phyloP scores from a whole-genome alignment of 2,113 vertebrate genomes.

The Circaetus cinerascens region DNA sequence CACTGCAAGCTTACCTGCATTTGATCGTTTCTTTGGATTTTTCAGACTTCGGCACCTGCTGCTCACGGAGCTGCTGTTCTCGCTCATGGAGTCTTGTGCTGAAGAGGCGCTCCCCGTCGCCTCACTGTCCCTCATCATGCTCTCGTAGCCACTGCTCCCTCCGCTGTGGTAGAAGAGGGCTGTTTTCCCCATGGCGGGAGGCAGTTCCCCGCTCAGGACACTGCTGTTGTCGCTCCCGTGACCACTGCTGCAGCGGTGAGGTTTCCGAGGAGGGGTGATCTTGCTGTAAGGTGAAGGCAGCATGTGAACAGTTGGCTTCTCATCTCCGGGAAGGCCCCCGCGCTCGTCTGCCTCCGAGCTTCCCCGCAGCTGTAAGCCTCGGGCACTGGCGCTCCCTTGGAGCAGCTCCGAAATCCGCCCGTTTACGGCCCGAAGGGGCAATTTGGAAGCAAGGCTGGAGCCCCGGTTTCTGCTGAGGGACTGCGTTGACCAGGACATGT shows the following conservation, averaged over 20 bases:
- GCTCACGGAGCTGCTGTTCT: slow-evolving; percentile 89
- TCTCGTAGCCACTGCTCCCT: slow-evolving; percentile 97
- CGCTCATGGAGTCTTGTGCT: slow-evolving; percentile 93
- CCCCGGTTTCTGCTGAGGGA: slow-evolving; percentile 89
- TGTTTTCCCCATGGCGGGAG: slow-evolving; percentile 96
- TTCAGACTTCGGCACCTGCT: slow-evolving; percentile 88
- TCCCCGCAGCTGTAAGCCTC: slow-evolving; percentile 68
- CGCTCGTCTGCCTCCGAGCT: slow-evolving; percentile 70
- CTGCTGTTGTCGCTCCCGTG: slow-evolving; percentile 98
- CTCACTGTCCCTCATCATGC: slow-evolving; percentile 97
- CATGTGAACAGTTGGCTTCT: slow-evolving; percentile 77
- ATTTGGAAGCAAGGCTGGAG: slow-evolving; percentile 83
- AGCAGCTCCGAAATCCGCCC: slow-evolving; percentile 94
- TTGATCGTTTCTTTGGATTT: slow-evolving; percentile 88
- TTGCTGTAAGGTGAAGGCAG: slow-evolving; percentile 98
- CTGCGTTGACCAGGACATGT: slow-evolving; percentile 93
- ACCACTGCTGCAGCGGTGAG: slow-evolving; percentile 95
- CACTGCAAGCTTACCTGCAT: slow-evolving; percentile 74
- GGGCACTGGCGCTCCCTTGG: slow-evolving; percentile 76
- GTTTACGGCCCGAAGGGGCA: slow-evolving; percentile 90
- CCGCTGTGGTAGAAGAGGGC: slow-evolving; percentile 97
- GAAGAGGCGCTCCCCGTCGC: slow-evolving; percentile 95
- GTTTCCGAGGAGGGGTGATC: slow-evolving; percentile 90
- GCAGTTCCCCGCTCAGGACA: slow-evolving; percentile 94
- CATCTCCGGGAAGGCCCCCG: slow-evolving; percentile 61